Evolutionary conservation across 2,113 vertebrate species (phyloP), one percentile per base, ranked within the genome.

Genomic region (Odontesthes bonariensis): DNA sequence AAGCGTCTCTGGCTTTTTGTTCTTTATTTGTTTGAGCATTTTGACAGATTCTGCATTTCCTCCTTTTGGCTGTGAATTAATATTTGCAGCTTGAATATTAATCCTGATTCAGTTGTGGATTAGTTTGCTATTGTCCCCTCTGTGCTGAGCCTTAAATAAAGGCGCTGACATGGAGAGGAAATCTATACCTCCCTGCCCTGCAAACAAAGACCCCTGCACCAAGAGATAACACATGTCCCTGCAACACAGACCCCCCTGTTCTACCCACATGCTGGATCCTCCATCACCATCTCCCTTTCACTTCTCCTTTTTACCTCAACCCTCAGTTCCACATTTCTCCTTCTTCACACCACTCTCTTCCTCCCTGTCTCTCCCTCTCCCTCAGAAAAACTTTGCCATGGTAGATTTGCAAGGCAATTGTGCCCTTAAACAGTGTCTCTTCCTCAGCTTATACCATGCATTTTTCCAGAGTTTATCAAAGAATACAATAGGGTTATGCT

Each of bases 401-500:
- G 90, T 92, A 91, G 90, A 94, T 94, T 94, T 94, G 91, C 89
- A 91, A 91, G 87, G 82, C 93, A 93, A 92, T 93, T 92, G 88
- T 93, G 89, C 91, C 92, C 90, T 92, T 90, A 93, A 94, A 94
- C 91, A 42, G 87, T 52, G 87, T 82, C 89, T 91, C 81, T 93
- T 89, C 88, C 89, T 88, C 79, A 87, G 86, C 89, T 90, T 92
- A 91, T 91, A 91, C 84, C 87, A 76, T 87, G 88, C 89, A 90
- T 94, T 94, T n/a, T 93, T 88, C 89, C 89, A 93, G 92, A 94
- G 92, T 94, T 95, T 92, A 93, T 94, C 92, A 94, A 93, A 94
- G 88, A 93, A 90, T 91, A 94, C 94, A 94, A 94, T 91, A 72
- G 88, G 87, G 91, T 94, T 94, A 92, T 91, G 92, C 93, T 92